Conservation (phyloP, 1,140 invertebrate species). For the Bradysia coprophila region DNA sequence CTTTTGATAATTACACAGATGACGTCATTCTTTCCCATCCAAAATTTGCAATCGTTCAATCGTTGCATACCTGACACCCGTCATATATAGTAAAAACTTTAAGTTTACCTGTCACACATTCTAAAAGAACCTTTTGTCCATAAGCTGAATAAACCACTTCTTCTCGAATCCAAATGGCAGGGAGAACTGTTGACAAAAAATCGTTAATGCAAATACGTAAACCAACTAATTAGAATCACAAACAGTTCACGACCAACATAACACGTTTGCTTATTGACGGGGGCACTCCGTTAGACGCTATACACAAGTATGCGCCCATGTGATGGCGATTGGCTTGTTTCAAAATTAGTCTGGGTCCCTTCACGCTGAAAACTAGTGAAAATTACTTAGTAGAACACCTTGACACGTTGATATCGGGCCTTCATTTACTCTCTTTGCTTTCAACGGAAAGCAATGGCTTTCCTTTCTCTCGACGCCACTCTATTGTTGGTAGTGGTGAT, state of each 20-base stretch:
- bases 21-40: too few relatives aligned
- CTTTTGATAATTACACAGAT: too few relatives aligned
- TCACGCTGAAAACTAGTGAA: constrained; percentile 14
- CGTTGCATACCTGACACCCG: too few relatives aligned
- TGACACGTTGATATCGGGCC: neutral
- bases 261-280: constrained; percentile 62
- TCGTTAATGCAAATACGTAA: neutral
- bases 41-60: too few relatives aligned
- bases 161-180: constrained; percentile 34
- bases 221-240: neutral
- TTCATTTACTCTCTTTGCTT: constrained; percentile 5
- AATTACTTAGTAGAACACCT: neutral
- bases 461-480: constrained; percentile 48
- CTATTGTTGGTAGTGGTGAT: constrained; percentile 41
- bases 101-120: too few relatives aligned
- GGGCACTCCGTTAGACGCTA: constrained; percentile 55
- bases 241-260: constrained; percentile 55
- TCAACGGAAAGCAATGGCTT: constrained; percentile 23
- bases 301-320: constrained; percentile 28
- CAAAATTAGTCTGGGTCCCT: constrained; percentile 23
- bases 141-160: constrained; percentile 33
- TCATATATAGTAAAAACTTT: too few relatives aligned
- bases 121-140: constrained; percentile 32
- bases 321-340: constrained; percentile 20
- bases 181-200: constrained; percentile 25